phyloP scores from a whole-genome alignment of 1,140 invertebrate genomes.

The Diuraphis noxia region DNA sequence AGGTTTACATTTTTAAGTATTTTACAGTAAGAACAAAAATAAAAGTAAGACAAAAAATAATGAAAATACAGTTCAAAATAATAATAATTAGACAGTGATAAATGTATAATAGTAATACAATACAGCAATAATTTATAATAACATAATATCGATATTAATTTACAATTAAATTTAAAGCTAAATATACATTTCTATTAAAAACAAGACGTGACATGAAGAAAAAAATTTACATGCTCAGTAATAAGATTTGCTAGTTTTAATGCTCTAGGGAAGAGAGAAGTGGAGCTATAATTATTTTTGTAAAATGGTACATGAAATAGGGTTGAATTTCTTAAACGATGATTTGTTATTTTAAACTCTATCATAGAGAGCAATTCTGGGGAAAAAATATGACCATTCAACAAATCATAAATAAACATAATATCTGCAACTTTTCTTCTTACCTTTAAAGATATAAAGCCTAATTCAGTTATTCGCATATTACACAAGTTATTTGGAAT shows the following conservation, averaged over 20 bases:
- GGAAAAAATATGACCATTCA: too few species aligned
- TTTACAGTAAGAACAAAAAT: too few species aligned
- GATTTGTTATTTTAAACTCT: too few species aligned
- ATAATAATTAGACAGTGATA: too few species aligned
- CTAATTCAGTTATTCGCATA: background rate
- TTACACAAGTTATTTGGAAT: background rate
- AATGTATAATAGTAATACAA: too few species aligned
- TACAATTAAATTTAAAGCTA: background rate
- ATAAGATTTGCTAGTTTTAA: background rate
- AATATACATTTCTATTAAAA: conserved; percentile 5
- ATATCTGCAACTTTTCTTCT: conserved; percentile 14
- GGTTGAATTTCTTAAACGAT: too few species aligned
- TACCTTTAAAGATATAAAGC: background rate
- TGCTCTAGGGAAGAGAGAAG: background rate
- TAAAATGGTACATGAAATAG: background rate
- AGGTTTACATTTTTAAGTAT: too few species aligned
- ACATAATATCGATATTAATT: conserved; percentile 2
- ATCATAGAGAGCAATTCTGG: too few species aligned
- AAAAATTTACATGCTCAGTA: background rate
- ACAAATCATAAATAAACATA: too few species aligned
- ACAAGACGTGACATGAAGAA: background rate
- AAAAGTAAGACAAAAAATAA: too few species aligned
- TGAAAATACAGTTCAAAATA: too few species aligned
- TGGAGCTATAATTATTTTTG: background rate
- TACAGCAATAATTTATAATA: too few species aligned